phyloP scores from a whole-genome alignment of 2,797 vertebrate genomes.

The Peromyscus melanophrys region DNA sequence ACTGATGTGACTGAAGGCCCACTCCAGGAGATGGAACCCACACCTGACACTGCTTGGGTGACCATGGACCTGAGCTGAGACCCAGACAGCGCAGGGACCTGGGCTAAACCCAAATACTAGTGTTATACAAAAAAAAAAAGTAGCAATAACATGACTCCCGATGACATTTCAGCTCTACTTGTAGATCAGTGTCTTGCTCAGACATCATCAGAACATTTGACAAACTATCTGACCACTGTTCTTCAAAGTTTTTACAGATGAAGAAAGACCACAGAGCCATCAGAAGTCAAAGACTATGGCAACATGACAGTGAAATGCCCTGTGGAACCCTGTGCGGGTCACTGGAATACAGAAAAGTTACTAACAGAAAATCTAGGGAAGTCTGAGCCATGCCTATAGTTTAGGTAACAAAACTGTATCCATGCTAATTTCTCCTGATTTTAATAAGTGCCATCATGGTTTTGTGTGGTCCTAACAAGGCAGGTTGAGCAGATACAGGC shows the following conservation, averaged over 20 bases:
- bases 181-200: not conserved
- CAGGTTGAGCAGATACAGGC: not conserved
- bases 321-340: not conserved
- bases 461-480: not conserved
- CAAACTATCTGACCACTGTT: not conserved
- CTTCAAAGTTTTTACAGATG: not conserved
- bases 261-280: not conserved
- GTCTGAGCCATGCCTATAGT: not conserved
- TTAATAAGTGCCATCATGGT: not conserved
- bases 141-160: not conserved
- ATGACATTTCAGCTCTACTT: not conserved
- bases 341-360: not conserved
- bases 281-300: not conserved
- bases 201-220: not conserved
- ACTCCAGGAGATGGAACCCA: not conserved
- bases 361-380: not conserved
- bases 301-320: not conserved
- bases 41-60: not conserved
- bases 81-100: not conserved
- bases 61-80: no score
- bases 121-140: not conserved
- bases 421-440: not conserved
- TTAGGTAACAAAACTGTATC: not conserved
- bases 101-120: not conserved
- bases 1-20: not conserved